A percentile compares a stretch with the other conserved stretches of the same genome.
phyloP scores from a whole-genome alignment of 2,888 invertebrate species.

The Pediacus dermestoides region DNA sequence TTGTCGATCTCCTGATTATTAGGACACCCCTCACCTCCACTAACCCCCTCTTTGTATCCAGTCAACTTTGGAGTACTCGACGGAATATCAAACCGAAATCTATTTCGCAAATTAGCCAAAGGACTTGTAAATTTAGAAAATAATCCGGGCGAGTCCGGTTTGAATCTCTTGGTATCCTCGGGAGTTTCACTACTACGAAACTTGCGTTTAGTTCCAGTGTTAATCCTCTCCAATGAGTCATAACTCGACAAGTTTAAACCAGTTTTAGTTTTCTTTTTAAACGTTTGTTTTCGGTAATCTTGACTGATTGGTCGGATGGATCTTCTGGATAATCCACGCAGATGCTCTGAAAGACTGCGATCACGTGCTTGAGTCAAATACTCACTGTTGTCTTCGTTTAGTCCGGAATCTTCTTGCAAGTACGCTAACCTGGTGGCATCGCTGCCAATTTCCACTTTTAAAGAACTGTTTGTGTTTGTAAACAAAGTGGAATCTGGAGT shows the following conservation, averaged over 20 bases:
- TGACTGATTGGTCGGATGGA: slow-evolving; percentile 32
- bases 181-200: slow-evolving; percentile 34
- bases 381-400: slow-evolving; percentile 18
- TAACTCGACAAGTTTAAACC: slow-evolving; percentile 19
- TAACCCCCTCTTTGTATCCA: slow-evolving; percentile 37
- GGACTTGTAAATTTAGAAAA: slow-evolving; percentile 40
- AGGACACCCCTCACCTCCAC: slow-evolving; percentile 24
- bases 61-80: slow-evolving; percentile 43
- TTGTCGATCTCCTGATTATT: slow-evolving; percentile 28
- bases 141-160: slow-evolving; percentile 32
- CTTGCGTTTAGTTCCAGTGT: slow-evolving; percentile 37
- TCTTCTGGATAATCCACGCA: slow-evolving; percentile 32
- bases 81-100: slow-evolving; percentile 30
- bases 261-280: slow-evolving; percentile 21
- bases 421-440: slow-evolving; percentile 40
- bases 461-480: slow-evolving; percentile 32
- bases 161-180: slow-evolving; percentile 37
- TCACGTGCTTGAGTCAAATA: slow-evolving; percentile 33
- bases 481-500: slow-evolving; percentile 22
- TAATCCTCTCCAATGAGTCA: slow-evolving; percentile 26
- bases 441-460: slow-evolving; percentile 38
- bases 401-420: slow-evolving; percentile 16
- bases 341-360: slow-evolving; percentile 34
- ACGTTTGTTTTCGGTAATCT: slow-evolving; percentile 29
- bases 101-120: slow-evolving; percentile 33